phyloP scores from a whole-genome alignment of 1,140 invertebrate species.

The Arctopsyche grandis region DNA sequence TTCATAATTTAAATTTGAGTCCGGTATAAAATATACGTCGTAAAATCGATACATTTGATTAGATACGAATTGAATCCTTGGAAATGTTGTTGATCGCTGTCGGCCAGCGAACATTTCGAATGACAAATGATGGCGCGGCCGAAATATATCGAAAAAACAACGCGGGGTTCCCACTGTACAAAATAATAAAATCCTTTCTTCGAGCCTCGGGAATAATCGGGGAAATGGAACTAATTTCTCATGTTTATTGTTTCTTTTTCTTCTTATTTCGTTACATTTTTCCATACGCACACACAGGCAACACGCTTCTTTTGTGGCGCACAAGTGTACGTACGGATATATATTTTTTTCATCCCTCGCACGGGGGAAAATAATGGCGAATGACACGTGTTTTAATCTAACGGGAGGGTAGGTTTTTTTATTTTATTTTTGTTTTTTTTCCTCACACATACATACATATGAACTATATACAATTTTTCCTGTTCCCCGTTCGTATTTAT shows the following conservation, averaged over 20 bases:
- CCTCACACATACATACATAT: slow-evolving; percentile 7
- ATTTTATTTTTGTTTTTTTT: slow-evolving; percentile 22
- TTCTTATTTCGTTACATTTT: neutral
- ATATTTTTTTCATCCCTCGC: too few relatives aligned
- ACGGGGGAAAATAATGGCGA: slow-evolving; percentile 37
- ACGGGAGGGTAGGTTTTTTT: slow-evolving; percentile 29
- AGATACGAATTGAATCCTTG: too few relatives aligned
- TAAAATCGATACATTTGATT: too few relatives aligned
- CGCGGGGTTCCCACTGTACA: slow-evolving; percentile 53
- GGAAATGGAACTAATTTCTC: slow-evolving; percentile 54
- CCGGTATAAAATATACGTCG: too few relatives aligned
- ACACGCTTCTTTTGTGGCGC: neutral
- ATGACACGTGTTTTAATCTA: slow-evolving; percentile 48
- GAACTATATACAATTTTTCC: neutral
- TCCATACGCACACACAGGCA: slow-evolving; percentile 6
- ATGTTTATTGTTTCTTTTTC: slow-evolving; percentile 54
- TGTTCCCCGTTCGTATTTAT: slow-evolving; percentile 6
- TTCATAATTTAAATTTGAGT: too few relatives aligned
- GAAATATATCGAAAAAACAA: slow-evolving; percentile 52
- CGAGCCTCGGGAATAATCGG: slow-evolving; percentile 49
- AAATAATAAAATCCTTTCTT: slow-evolving; percentile 54
- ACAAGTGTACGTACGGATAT: neutral
- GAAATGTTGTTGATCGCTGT: slow-evolving; percentile 10
- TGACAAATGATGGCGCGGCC: slow-evolving; percentile 53
- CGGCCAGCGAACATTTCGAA: slow-evolving; percentile 40